A percentile compares a stretch with the other conserved stretches of the same genome.
phyloP scores from a whole-genome alignment of 2,888 invertebrate species.

The Ormyrus pomaceus region DNA sequence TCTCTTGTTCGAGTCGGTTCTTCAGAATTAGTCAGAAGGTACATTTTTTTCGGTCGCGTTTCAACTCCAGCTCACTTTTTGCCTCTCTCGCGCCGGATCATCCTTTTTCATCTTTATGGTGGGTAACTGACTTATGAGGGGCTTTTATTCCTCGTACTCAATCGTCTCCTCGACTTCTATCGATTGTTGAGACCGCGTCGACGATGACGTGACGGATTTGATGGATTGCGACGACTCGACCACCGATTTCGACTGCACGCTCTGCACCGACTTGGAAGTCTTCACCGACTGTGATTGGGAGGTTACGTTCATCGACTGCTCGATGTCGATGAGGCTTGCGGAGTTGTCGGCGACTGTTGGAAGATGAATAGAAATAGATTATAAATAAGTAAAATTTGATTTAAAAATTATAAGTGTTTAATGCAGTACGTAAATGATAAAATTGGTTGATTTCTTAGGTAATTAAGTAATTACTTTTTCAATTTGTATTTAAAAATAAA shows the following conservation, averaged over 20 bases:
- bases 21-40: no score
- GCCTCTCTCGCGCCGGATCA: no score
- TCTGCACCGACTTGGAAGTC: constrained; percentile 80
- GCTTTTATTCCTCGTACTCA: constrained; percentile 62
- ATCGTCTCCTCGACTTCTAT: constrained; percentile 79
- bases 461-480: no score
- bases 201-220: constrained; percentile 75
- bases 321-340: constrained; percentile 66
- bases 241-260: constrained; percentile 72
- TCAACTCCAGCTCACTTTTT: no score
- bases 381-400: background rate
- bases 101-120: background rate
- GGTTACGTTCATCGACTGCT: constrained; percentile 66
- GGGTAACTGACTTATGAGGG: background rate
- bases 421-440: no score
- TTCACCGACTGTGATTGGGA: constrained; percentile 69
- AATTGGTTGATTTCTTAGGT: no score
- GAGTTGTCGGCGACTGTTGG: constrained; percentile 65
- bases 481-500: no score
- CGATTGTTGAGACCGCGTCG: constrained; percentile 81
- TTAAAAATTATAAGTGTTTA: no score
- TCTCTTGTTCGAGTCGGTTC: no score
- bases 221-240: constrained; percentile 74
- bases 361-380: background rate
- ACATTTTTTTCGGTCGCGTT: no score